Evolutionary conservation across 2,888 invertebrate species (phyloP).

Genomic region (Mesoligia furuncula): DNA sequence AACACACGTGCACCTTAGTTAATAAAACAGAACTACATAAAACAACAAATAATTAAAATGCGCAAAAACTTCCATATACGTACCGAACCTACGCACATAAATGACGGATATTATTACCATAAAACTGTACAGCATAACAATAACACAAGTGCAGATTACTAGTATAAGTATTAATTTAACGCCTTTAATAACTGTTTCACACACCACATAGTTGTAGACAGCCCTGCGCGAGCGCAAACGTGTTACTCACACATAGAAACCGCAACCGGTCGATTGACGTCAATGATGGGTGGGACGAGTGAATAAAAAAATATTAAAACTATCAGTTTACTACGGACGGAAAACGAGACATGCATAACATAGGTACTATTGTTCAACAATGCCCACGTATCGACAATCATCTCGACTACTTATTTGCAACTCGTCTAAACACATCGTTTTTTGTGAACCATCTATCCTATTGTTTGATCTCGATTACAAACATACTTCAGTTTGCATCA

Average conservation of each 20-base stretch:
- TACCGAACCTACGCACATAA: slow-evolving; percentile 13
- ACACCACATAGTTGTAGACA: slow-evolving; percentile 54
- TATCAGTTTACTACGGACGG: slow-evolving; percentile 86
- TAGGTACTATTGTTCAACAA: slow-evolving; percentile 81
- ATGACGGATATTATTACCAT: slow-evolving; percentile 38
- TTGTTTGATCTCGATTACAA: slow-evolving; percentile 62
- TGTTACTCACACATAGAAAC: slow-evolving; percentile 70
- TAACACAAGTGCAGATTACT: slow-evolving; percentile 21
- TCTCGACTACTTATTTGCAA: slow-evolving; percentile 63
- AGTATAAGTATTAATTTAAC: slow-evolving; percentile 23
- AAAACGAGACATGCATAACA: slow-evolving; percentile 82
- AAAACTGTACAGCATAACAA: slow-evolving; percentile 34
- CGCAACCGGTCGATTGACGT: slow-evolving; percentile 87
- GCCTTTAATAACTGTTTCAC: slow-evolving; percentile 41
- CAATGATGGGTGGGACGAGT: slow-evolving; percentile 84
- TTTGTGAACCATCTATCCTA: slow-evolving; percentile 51
- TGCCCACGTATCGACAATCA: slow-evolving; percentile 69
- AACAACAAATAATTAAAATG: slow-evolving; percentile 41
- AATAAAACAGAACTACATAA: slow-evolving; percentile 30
- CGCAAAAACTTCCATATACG: slow-evolving; percentile 35
- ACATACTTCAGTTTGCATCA: slow-evolving; percentile 40
- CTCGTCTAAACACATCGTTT: slow-evolving; percentile 52
- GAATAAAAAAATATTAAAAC: slow-evolving; percentile 85
- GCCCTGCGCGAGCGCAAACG: slow-evolving; percentile 70
- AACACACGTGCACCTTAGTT: slow-evolving; percentile 22